Conservation (phyloP, 2,113 vertebrate species). For the Sinocyclocheilus maitianheensis region DNA sequence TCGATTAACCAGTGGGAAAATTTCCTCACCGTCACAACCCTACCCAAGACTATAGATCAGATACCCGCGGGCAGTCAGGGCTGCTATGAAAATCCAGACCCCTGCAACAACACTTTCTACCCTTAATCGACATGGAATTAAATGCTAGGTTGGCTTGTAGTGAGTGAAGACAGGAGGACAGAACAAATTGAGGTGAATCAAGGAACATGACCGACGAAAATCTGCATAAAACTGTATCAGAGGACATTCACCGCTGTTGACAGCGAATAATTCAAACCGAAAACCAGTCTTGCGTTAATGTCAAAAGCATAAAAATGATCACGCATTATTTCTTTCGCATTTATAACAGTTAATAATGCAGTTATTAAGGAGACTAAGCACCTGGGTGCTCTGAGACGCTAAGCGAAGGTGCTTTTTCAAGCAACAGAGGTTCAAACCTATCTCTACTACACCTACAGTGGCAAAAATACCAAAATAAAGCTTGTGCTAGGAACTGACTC, state of each 20-base stretch:
- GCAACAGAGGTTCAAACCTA: not conserved
- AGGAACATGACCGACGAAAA: not conserved
- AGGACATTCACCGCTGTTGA: not conserved
- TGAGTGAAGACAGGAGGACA: not conserved
- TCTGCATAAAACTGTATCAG: not conserved
- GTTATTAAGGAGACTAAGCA: not conserved
- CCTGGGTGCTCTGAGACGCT: not conserved
- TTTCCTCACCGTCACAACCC: no score
- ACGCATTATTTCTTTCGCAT: not conserved
- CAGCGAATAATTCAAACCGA: not conserved
- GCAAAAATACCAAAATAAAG: not conserved
- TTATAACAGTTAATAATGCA: not conserved
- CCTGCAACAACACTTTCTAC: not conserved
- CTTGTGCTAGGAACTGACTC: not conserved
- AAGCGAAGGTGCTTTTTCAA: not conserved
- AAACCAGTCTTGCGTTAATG: not conserved
- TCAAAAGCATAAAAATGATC: not conserved
- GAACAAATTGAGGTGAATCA: conserved; percentile 11
- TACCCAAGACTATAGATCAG: not conserved
- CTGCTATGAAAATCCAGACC: not conserved
- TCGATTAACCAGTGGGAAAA: no score
- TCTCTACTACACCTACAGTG: not conserved
- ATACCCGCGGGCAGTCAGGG: not conserved
- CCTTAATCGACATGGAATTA: conserved; percentile 4
- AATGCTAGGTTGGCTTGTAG: not conserved